Percentiles rank a stretch among this genome's conserved stretches.
Conservation (phyloP, 2,888 invertebrate species). For the Apodemia zela region DNA sequence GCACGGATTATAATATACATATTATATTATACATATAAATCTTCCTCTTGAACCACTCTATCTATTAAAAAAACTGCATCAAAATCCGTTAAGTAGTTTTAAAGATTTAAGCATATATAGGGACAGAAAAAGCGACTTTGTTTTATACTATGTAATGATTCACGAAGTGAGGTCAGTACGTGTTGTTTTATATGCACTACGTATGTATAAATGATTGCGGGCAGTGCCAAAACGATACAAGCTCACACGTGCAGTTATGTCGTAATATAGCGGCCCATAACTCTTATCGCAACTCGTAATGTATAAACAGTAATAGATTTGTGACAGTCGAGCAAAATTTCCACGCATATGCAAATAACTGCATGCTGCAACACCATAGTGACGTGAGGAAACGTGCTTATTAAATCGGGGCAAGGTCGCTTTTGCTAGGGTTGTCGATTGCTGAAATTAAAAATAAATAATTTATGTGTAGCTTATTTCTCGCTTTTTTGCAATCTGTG, state of each 20-base stretch:
- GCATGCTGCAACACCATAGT: slow-evolving; percentile 20
- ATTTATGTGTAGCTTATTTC: no score
- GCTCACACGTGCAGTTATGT: slow-evolving; percentile 11
- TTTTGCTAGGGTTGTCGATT: not conserved
- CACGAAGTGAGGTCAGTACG: not conserved
- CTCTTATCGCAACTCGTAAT: slow-evolving; percentile 12
- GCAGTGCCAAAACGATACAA: not conserved
- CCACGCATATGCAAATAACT: slow-evolving; percentile 10
- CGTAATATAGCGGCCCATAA: not conserved
- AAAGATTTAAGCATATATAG: no score
- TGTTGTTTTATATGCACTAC: no score
- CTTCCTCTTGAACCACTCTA: no score
- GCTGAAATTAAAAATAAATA: not conserved
- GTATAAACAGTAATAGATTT: not conserved
- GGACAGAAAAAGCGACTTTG: no score
- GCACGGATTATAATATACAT: no score
- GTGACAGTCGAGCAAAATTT: slow-evolving; percentile 8
- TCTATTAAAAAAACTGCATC: no score
- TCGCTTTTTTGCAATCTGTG: no score
- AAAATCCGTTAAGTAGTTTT: no score
- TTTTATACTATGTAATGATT: no score
- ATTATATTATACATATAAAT: no score
- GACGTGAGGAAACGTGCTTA: slow-evolving; percentile 24
- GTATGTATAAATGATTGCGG: not conserved
- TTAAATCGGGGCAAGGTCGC: slow-evolving; percentile 24